phyloP scores from a whole-genome alignment of 1,140 invertebrate species.

The Grapholita molesta region DNA sequence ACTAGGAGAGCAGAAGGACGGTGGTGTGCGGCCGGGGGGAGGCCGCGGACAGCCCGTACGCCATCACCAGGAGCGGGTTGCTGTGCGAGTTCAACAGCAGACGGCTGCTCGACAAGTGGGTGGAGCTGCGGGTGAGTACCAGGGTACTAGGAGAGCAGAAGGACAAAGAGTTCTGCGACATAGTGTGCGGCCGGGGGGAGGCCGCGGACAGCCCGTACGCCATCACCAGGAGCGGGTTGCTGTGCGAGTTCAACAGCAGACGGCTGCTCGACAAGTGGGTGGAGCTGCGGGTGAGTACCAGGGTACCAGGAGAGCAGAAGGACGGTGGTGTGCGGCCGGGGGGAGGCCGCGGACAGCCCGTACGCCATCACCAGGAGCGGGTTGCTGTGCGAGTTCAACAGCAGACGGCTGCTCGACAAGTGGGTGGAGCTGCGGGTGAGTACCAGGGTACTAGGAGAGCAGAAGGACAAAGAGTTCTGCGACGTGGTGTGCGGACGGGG shows the following conservation, averaged over 20 bases:
- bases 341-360: slow-evolving; percentile 88
- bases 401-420: slow-evolving; percentile 95
- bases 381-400: slow-evolving; percentile 95
- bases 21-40: slow-evolving; percentile 92
- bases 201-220: slow-evolving; percentile 92
- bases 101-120: slow-evolving; percentile 96
- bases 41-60: slow-evolving; percentile 91
- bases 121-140: slow-evolving; percentile 91
- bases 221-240: slow-evolving; percentile 93
- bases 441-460: slow-evolving; percentile 94
- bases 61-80: slow-evolving; percentile 94
- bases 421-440: slow-evolving; percentile 96
- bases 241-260: slow-evolving; percentile 96
- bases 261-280: slow-evolving; percentile 97
- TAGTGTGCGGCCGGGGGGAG: slow-evolving; percentile 91
- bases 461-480: slow-evolving; percentile 97
- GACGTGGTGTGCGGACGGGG: slow-evolving; percentile 93
- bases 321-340: slow-evolving; percentile 95
- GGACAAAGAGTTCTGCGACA: no score
- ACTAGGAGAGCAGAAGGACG: slow-evolving; percentile 95
- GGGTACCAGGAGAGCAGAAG: slow-evolving; percentile 94
- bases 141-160: slow-evolving; percentile 95
- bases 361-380: slow-evolving; percentile 96
- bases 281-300: slow-evolving; percentile 90
- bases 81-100: slow-evolving; percentile 96